These are phyloP conservation scores for Bergia puertoricense DNA, from an alignment of 92 coral and sea anemone species.

Conservation along the genomic window DNA sequence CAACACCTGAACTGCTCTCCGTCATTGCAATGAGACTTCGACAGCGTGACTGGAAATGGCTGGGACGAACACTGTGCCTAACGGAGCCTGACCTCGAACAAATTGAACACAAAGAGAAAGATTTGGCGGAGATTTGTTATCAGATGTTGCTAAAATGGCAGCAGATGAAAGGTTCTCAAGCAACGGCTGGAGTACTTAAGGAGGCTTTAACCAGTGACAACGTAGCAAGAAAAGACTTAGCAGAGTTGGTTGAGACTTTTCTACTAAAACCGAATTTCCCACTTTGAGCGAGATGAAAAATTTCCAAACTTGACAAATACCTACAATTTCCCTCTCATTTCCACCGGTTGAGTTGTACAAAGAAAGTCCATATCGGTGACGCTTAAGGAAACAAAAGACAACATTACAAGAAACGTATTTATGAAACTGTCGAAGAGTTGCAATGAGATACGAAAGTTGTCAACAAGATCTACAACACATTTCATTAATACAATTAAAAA, in stretches of 20 bases:
- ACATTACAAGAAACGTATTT: too few species aligned
- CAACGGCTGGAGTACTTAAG: conserved; percentile 40
- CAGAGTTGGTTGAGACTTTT: conserved; percentile 17
- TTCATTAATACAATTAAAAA: too few species aligned
- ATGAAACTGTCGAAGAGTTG: too few species aligned
- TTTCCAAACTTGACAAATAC: too few species aligned
- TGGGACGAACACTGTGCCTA: conserved; percentile 43
- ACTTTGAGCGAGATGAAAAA: not conserved
- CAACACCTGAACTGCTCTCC: not conserved
- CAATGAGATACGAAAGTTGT: too few species aligned
- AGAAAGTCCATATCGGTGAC: too few species aligned
- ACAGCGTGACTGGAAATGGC: conserved; percentile 28
- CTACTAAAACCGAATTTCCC: not conserved
- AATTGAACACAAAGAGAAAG: conserved; percentile 37
- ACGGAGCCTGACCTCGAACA: conserved; percentile 39
- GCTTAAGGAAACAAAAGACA: too few species aligned
- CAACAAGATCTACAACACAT: too few species aligned
- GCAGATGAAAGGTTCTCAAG: conserved; percentile 13
- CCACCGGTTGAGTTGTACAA: too few species aligned
- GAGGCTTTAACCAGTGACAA: conserved; percentile 39
- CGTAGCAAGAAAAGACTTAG: conserved; percentile 41
- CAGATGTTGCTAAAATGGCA: conserved; percentile 45
- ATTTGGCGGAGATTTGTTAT: conserved; percentile 44
- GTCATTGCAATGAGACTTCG: not conserved
- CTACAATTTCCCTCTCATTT: too few species aligned